phyloP scores from a whole-genome alignment of 1,140 invertebrate genomes.

The Lasioglossum baleicum region DNA sequence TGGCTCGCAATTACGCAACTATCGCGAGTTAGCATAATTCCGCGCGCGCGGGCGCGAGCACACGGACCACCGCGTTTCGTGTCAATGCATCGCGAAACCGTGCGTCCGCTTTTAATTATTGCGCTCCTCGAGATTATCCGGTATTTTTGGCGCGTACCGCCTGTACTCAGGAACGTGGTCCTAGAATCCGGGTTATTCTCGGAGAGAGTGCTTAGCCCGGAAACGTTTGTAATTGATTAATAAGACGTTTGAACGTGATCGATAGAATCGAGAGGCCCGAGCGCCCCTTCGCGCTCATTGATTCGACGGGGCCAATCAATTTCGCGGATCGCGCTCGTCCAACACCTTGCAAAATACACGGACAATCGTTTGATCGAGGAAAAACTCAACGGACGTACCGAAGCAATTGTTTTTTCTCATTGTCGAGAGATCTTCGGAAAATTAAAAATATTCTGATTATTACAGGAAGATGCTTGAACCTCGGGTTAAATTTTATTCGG shows the following conservation, averaged over 20 bases:
- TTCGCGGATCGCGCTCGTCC: not conserved
- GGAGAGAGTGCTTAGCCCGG: conserved; percentile 16
- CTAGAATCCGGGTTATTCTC: conserved; percentile 36
- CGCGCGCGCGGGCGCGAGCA: not conserved
- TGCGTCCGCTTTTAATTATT: conserved; percentile 50
- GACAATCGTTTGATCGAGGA: no score
- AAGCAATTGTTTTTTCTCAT: no score
- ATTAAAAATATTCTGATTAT: no score
- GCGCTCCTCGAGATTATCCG: conserved; percentile 36
- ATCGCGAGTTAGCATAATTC: conserved; percentile 7
- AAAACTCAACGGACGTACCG: no score
- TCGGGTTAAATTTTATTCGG: no score
- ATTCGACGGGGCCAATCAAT: not conserved
- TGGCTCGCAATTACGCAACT: conserved; percentile 34
- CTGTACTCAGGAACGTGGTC: conserved; percentile 27
- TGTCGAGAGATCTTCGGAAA: no score
- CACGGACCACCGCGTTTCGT: conserved; percentile 2
- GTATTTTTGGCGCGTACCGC: conserved; percentile 50
- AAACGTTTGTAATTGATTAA: conserved; percentile 36
- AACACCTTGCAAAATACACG: not conserved
- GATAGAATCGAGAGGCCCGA: not conserved
- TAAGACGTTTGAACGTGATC: conserved; percentile 37
- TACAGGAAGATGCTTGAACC: no score
- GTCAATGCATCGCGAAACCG: conserved; percentile 40
- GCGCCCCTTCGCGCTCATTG: not conserved